Evolutionary conservation across 30 jellyfish, hydroid and myxozoan genomes (phyloP).

Genomic region (Cassiopea andromeda): DNA sequence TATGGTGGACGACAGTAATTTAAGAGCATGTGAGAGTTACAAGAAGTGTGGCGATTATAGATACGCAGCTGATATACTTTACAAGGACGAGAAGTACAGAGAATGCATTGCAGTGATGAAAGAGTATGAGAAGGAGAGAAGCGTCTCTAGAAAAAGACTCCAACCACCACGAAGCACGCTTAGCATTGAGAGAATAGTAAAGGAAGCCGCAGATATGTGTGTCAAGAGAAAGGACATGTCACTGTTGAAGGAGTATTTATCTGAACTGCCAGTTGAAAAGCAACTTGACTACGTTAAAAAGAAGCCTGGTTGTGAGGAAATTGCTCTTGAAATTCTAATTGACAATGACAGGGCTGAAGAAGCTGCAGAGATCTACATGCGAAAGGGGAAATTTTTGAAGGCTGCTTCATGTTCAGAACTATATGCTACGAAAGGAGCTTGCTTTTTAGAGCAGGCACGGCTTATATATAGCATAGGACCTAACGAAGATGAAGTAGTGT

Average conservation of each 20-base stretch:
- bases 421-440: slow-evolving; percentile 22
- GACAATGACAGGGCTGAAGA: slow-evolving; percentile 59
- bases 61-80: slow-evolving; percentile 58
- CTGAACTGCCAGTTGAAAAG: slow-evolving; percentile 34
- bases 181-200: slow-evolving; percentile 25
- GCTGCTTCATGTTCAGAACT: slow-evolving; percentile 38
- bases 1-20: background rate
- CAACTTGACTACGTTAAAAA: slow-evolving; percentile 51
- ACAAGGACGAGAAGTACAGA: slow-evolving; percentile 23
- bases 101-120: slow-evolving; percentile 50
- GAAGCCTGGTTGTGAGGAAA: slow-evolving; percentile 58
- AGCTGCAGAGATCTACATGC: slow-evolving; percentile 52
- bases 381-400: slow-evolving; percentile 29
- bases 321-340: slow-evolving; percentile 29
- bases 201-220: slow-evolving; percentile 61
- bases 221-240: slow-evolving; percentile 19
- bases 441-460: slow-evolving; percentile 59
- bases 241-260: slow-evolving; percentile 17
- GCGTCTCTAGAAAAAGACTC: background rate
- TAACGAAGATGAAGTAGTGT: background rate
- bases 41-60: slow-evolving; percentile 58
- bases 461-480: background rate
- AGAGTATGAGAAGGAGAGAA: slow-evolving; percentile 6
- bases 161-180: slow-evolving; percentile 79
- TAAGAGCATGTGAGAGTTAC: slow-evolving; percentile 57